Conservation (phyloP, 2,113 vertebrate genomes). For the Falcunculus frontatus region DNA sequence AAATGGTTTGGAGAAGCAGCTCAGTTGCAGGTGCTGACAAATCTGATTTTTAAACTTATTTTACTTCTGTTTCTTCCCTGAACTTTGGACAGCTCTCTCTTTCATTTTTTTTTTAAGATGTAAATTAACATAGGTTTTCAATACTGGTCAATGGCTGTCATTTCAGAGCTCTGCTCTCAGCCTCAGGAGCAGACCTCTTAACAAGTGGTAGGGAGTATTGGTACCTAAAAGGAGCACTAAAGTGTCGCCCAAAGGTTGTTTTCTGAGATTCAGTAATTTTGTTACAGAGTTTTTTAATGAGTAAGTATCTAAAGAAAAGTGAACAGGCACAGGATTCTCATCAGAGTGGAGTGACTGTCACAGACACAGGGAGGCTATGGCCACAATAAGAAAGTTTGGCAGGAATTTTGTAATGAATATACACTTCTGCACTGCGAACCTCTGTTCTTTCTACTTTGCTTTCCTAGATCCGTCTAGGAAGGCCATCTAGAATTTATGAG, state of each 20-base stretch:
- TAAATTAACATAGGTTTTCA: background rate
- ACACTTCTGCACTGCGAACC: background rate
- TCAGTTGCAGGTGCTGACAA: background rate
- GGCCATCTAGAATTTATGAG: background rate
- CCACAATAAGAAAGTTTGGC: background rate
- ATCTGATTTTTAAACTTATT: background rate
- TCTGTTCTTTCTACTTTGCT: background rate
- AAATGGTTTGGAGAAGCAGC: background rate
- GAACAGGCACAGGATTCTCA: background rate
- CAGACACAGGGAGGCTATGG: background rate
- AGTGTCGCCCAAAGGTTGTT: background rate
- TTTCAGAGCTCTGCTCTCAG: background rate
- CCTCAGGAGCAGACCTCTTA: background rate
- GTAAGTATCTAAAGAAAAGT: background rate
- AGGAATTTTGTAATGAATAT: background rate
- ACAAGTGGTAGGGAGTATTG: background rate
- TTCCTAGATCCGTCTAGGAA: background rate
- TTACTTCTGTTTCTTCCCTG: background rate
- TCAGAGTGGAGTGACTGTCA: background rate
- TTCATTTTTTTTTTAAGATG: background rate
- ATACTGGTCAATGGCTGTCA: background rate
- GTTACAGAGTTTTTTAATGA: background rate
- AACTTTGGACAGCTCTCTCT: background rate
- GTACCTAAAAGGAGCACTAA: background rate
- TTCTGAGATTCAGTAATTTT: background rate